Evolutionary conservation across 2,888 invertebrate genomes (phyloP).

Genomic region (Aethes cnicana): DNA sequence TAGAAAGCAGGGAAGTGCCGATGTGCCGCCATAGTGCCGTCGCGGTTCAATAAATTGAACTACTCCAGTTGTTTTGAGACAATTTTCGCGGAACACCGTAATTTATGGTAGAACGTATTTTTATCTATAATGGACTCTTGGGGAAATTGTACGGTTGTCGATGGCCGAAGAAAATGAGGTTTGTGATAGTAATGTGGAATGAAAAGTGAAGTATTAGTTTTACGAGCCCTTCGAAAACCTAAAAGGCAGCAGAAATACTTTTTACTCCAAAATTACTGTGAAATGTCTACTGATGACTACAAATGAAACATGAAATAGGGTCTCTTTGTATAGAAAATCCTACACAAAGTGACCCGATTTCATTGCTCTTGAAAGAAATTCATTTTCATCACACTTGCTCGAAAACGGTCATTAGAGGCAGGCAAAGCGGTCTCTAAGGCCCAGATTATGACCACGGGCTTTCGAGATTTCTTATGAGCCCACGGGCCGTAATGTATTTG

Average conservation of each 20-base stretch:
- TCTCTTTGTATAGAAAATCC: too few relatives aligned
- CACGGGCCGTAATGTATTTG: too few relatives aligned
- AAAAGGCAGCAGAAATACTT: background rate
- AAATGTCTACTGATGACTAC: too few relatives aligned
- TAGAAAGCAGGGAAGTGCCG: constrained; percentile 61
- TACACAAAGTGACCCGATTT: too few relatives aligned
- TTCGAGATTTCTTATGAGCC: too few relatives aligned
- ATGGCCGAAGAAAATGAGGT: constrained; percentile 3
- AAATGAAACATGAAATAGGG: too few relatives aligned
- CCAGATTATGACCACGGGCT: too few relatives aligned
- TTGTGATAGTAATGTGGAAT: background rate
- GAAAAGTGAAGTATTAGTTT: background rate
- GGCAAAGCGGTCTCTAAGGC: too few relatives aligned
- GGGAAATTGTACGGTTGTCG: constrained; percentile 23
- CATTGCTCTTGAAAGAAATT: too few relatives aligned
- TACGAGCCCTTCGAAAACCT: background rate
- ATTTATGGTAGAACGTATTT: constrained; percentile 26
- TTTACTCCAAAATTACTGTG: too few relatives aligned
- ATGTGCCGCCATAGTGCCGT: constrained; percentile 44
- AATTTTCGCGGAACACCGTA: constrained; percentile 37
- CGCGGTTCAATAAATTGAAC: constrained; percentile 59
- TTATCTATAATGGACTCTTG: constrained; percentile 24
- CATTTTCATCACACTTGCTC: too few relatives aligned
- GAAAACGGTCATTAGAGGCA: too few relatives aligned
- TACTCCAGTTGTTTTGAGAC: constrained; percentile 49